Base-by-base conservation (phyloP, 2,113 vertebrate genomes). In the Lutjanus erythropterus region DNA sequence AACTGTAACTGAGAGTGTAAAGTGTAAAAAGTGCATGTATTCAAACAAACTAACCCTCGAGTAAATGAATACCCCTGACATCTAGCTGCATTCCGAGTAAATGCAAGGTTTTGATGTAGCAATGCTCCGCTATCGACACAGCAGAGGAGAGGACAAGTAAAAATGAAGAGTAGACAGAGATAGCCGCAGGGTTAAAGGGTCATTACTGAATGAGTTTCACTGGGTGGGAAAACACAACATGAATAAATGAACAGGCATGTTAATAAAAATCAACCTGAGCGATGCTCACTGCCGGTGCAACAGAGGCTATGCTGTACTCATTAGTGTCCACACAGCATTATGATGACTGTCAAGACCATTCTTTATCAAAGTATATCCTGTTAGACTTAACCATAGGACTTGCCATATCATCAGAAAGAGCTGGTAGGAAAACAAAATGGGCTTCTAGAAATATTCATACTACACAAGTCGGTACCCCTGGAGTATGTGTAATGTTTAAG, bases 171-270 rank as follows among this genome's bases (percentile, higher is more conserved):
- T 21, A 21, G 41, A 64, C 21, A 2, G 31, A 42, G 39, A 49
- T 49, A 9, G 58, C 64, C 3, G 2, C 21, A 4, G 56, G 37
- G 15, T 55, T 82, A 39, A 85, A 73, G n/a, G 58, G 39, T 80
- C 76, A 70, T 71, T 65, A 61, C 42, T 29, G 71, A 68, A 81
- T 39, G 31, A 72, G 62, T 72, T 44, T 25, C 72, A 56, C 44
- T 79, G 70, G 33, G 64, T 41, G 47, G 23, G 33, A 68, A 61
- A 78, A 65, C 59, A 53, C 21, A 18, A 44, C 67, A 76, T 75
- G 27, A 77, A 86, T 50, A 74, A 80, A 75, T 50, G 19, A 83
- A 79, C 11, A 84, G 56, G 19, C 21, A 35, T 64, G 50, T 64
- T 75, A 44, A 80, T 80, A 55, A 69, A 65, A 70, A 58, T 37